Conservation (phyloP, 2,888 invertebrate genomes). For the Notodonta ziczac region DNA sequence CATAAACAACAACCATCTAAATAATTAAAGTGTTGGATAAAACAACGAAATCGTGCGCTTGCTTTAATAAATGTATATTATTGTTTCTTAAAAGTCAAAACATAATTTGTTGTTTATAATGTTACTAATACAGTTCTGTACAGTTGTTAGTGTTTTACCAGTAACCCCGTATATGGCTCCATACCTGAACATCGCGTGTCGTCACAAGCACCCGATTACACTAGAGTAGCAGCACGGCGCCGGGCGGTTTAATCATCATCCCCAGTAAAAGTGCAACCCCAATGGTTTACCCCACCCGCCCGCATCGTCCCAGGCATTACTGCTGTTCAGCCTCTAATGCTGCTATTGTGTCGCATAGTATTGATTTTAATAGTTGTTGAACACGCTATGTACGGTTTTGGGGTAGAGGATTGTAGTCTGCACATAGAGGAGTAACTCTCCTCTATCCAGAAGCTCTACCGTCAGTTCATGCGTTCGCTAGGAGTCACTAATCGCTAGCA, state of each 20-base stretch:
- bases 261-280: constrained; percentile 54
- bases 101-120: too few species aligned
- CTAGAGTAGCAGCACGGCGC: constrained; percentile 54
- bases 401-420: background rate
- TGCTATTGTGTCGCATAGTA: background rate
- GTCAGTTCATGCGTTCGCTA: too few species aligned
- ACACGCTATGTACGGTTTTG: background rate
- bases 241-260: constrained; percentile 58
- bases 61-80: too few species aligned
- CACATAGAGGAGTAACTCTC: too few species aligned
- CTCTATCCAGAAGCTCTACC: too few species aligned
- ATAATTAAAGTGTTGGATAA: too few species aligned
- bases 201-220: constrained; percentile 50
- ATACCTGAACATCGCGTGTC: constrained; percentile 40
- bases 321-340: background rate
- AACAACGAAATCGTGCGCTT: too few species aligned
- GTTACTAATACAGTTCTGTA: too few species aligned
- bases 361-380: background rate
- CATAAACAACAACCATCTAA: too few species aligned
- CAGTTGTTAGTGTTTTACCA: too few species aligned
- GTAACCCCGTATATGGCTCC: background rate
- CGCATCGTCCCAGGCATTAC: constrained; percentile 1
- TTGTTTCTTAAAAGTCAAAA: too few species aligned
- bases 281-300: background rate
- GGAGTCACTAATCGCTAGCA: too few species aligned